A percentile compares a stretch with the other conserved stretches of the same genome.
Evolutionary conservation across 2,888 invertebrate genomes (phyloP).

Genomic region (Vesta saturnalis): DNA sequence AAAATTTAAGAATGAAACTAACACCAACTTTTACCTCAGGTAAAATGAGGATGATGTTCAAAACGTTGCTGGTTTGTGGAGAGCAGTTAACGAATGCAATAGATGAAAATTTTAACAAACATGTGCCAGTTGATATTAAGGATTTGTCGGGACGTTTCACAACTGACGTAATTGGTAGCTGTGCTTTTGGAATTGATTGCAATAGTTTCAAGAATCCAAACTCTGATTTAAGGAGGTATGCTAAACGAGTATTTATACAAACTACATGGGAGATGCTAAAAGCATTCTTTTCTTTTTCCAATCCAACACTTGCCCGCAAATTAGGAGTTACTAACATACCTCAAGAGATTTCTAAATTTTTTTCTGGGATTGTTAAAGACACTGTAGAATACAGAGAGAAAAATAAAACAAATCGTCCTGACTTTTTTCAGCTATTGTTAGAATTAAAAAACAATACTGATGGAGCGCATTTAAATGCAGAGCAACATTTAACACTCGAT

Average conservation of each 20-base stretch:
- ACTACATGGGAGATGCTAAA: background rate
- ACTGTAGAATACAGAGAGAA: constrained; percentile 5
- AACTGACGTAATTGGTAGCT: constrained; percentile 68
- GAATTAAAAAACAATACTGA: constrained; percentile 54
- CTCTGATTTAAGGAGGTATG: constrained; percentile 60
- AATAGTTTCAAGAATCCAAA: constrained; percentile 66
- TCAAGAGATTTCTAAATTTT: constrained; percentile 3
- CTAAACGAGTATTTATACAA: background rate
- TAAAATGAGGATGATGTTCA: constrained; percentile 69
- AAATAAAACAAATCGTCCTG: background rate
- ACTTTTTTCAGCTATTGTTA: constrained; percentile 62
- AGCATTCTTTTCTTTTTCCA: background rate
- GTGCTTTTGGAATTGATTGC: constrained; percentile 69
- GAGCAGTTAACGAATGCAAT: constrained; percentile 27
- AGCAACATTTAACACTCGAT: constrained; percentile 17
- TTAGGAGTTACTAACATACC: constrained; percentile 58
- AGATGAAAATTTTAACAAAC: constrained; percentile 48
- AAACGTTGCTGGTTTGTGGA: constrained; percentile 51
- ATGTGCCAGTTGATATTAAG: constrained; percentile 43
- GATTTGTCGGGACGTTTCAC: constrained; percentile 66
- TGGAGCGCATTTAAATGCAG: background rate
- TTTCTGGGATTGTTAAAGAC: background rate
- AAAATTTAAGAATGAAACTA: constrained; percentile 67
- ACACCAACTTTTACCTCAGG: constrained; percentile 73
- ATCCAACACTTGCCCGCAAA: constrained; percentile 56